These are phyloP conservation scores for Nyctibius bracteatus DNA, from an alignment of 2,113 vertebrate genomes.

Conservation along the genomic window DNA sequence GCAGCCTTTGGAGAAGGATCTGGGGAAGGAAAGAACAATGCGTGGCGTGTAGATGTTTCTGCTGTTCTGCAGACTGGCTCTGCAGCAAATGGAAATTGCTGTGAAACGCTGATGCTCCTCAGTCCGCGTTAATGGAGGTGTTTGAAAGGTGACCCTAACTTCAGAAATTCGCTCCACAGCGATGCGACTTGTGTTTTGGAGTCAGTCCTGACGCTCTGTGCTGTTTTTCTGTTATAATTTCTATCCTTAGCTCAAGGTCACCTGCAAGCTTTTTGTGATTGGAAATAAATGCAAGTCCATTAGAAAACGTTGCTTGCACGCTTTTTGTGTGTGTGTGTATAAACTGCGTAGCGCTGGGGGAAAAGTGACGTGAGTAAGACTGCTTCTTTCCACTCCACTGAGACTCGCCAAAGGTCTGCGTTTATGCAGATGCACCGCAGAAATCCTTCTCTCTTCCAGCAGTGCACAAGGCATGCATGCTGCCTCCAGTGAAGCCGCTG, in stretches of 20 bases:
- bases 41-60: fast-evolving
- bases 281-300: not conserved
- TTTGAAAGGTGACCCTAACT: not conserved
- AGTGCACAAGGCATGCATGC: fast-evolving
- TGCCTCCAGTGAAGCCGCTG: not conserved
- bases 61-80: not conserved
- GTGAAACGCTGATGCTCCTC: not conserved
- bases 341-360: not conserved
- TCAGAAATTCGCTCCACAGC: not conserved
- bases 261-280: not conserved
- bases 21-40: not conserved
- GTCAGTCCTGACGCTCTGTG: not conserved
- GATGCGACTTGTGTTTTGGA: not conserved
- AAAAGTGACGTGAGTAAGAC: not conserved
- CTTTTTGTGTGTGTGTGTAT: not conserved
- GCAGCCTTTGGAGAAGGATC: not conserved
- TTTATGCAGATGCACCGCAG: fast-evolving
- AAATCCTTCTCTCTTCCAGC: not conserved
- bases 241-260: not conserved
- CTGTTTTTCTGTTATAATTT: not conserved
- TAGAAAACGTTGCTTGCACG: not conserved
- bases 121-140: not conserved
- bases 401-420: not conserved
- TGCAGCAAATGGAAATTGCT: not conserved
- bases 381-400: not conserved